Conservation (phyloP, 2,797 vertebrate genomes). For the Liasis olivaceus region DNA sequence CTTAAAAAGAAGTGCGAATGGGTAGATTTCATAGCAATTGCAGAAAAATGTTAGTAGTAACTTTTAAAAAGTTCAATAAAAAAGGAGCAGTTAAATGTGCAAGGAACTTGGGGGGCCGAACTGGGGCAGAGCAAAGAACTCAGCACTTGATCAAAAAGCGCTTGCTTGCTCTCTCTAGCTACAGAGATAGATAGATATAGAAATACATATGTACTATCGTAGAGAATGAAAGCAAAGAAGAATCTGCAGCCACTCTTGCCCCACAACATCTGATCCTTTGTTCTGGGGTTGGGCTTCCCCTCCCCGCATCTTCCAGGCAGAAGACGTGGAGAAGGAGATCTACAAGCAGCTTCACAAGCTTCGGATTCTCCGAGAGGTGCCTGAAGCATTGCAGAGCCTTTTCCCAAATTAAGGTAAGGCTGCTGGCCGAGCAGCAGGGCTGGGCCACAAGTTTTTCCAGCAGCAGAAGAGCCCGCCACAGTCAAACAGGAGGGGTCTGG, state of each 20-base stretch:
- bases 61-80: background rate
- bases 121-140: too few relatives aligned
- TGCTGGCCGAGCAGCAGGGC: background rate
- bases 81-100: background rate
- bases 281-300: background rate
- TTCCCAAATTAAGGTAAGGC: constrained; percentile 17
- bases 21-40: background rate
- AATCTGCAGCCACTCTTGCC: background rate
- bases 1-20: background rate
- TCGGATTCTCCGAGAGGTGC: constrained; percentile 1
- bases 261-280: background rate
- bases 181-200: background rate
- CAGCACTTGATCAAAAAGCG: background rate
- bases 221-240: background rate
- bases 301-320: background rate
- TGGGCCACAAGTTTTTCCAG: background rate
- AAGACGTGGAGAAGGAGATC: background rate
- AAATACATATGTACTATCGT: background rate
- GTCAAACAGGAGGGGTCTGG: background rate
- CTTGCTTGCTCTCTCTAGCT: background rate
- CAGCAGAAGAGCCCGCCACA: background rate
- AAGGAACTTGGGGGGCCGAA: background rate
- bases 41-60: background rate
- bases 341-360: constrained; percentile 11
- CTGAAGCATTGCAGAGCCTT: constrained; percentile 18